Conservation (phyloP, 2,113 vertebrate species). For the Thalassarche chlororhynchos region DNA sequence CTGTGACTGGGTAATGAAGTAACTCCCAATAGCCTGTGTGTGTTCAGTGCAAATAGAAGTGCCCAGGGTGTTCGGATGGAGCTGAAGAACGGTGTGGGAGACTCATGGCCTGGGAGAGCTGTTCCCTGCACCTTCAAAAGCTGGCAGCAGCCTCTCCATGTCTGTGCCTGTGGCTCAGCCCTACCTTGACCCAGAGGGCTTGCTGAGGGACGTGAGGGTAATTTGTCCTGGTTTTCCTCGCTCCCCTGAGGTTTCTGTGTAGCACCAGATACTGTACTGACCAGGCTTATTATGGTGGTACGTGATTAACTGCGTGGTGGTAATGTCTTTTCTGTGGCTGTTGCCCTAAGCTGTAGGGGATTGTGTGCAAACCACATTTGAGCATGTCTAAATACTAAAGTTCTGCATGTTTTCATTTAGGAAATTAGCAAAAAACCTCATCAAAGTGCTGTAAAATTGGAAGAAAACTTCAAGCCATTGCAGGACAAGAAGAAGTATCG, state of each 20-base stretch:
- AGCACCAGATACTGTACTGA: neutral
- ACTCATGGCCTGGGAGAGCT: neutral
- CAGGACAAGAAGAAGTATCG: conserved; percentile 82
- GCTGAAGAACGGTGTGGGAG: neutral
- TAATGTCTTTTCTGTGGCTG: neutral
- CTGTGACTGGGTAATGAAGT: neutral
- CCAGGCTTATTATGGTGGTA: neutral
- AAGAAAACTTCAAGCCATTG: conserved; percentile 66
- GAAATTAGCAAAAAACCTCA: conserved; percentile 72
- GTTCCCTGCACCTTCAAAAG: neutral
- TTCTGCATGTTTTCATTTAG: conserved; percentile 47
- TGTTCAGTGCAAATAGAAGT: neutral
- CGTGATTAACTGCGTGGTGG: neutral
- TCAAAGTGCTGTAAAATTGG: conserved; percentile 53
- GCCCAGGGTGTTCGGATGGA: neutral
- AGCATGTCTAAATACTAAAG: neutral
- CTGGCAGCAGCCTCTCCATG: neutral
- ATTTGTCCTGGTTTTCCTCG: neutral
- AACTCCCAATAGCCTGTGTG: neutral
- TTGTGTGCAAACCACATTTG: neutral
- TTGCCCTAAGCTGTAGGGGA: neutral
- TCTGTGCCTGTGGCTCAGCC: neutral
- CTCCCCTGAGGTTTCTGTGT: neutral
- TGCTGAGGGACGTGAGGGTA: neutral
- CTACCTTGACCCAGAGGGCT: neutral